Evolutionary conservation across 2,113 vertebrate species (phyloP), one percentile per base, ranked within the genome.

Genomic region (Reinhardtius hippoglossoides): DNA sequence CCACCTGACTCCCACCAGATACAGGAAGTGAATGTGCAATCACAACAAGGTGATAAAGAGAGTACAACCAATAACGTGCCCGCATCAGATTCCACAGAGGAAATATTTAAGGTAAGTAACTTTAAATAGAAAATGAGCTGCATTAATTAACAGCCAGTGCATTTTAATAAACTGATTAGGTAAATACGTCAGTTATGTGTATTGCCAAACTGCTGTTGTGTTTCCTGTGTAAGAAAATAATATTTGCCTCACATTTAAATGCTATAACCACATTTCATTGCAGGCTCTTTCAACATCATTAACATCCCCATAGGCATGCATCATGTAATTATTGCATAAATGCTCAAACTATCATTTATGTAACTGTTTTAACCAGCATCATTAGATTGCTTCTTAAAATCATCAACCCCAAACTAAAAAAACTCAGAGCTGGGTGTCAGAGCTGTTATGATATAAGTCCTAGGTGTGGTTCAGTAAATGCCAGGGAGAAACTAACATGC

Each of bases 91-190:
- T 92, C 91, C 65, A 93, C 90, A 26, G 90, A 92, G 76, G 91
- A 94, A 87, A 90, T 93, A 84, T 94, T 93, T 70, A 95, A 94
- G 94, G 94, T 88, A 91, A 62, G 87, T 87, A 40, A 57, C 75
- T 86, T 27, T 50, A 31, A 31, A 31, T 31, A 31, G 31, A 31
- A 31, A 31, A 31, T 31, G 31, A 31, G 31, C 31, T 31, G 31
- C 31, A 31, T 31, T 31, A 73, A 56, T 66, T 44, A 48, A n/a
- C 20, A 44, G 27, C 1, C 15, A 76, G 31, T 64, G 20, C n/a
- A 70, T 56, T 67, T 52, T 1, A 58, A 68, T 68, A 12, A 74
- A 61, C 66, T 13, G 24, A 59, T 74, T 81, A 59, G 31, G 5
- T 57, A 21, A 77, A 31, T 3, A 67, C 35, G 21, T 66, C 23